Evolutionary conservation across 1,140 invertebrate species (phyloP).

Genomic region (Vanessa atalanta): DNA sequence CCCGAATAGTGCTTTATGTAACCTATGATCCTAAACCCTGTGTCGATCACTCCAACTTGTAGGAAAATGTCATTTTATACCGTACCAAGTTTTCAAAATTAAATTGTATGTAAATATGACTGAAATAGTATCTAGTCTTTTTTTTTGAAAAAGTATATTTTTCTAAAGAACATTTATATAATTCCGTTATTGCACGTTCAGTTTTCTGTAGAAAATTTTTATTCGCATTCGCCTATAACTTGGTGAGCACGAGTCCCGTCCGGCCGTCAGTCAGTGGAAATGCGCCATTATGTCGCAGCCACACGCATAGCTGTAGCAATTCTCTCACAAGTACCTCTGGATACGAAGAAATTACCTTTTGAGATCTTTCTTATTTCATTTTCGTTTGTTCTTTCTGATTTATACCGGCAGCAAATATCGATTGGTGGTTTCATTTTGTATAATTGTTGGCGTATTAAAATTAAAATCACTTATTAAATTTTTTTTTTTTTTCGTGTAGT

Average conservation of each 20-base stretch:
- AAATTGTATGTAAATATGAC: too few relatives aligned
- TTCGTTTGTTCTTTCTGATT: constrained; percentile 41
- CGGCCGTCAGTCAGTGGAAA: constrained; percentile 76
- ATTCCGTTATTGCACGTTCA: not conserved
- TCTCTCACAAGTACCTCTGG: constrained; percentile 65
- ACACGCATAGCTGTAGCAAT: constrained; percentile 67
- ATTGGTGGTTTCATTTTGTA: constrained; percentile 10
- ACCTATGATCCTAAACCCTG: too few relatives aligned
- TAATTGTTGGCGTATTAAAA: not conserved
- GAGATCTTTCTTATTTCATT: constrained; percentile 45
- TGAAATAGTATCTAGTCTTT: not conserved
- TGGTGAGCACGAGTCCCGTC: constrained; percentile 42
- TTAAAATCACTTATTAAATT: not conserved
- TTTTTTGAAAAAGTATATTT: not conserved
- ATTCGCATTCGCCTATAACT: constrained; percentile 33
- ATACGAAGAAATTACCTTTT: constrained; percentile 69
- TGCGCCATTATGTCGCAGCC: constrained; percentile 71
- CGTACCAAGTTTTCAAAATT: too few relatives aligned
- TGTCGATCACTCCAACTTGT: too few relatives aligned
- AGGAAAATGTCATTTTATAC: too few relatives aligned
- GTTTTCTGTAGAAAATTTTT: constrained; percentile 25
- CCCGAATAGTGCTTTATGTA: too few relatives aligned
- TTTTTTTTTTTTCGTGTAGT: too few relatives aligned
- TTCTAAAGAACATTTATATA: constrained; percentile 1
- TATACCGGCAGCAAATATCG: constrained; percentile 30